These are phyloP conservation scores for Girardia tigrina DNA, from an alignment of 2,888 invertebrate genomes.

Conservation along the genomic window DNA sequence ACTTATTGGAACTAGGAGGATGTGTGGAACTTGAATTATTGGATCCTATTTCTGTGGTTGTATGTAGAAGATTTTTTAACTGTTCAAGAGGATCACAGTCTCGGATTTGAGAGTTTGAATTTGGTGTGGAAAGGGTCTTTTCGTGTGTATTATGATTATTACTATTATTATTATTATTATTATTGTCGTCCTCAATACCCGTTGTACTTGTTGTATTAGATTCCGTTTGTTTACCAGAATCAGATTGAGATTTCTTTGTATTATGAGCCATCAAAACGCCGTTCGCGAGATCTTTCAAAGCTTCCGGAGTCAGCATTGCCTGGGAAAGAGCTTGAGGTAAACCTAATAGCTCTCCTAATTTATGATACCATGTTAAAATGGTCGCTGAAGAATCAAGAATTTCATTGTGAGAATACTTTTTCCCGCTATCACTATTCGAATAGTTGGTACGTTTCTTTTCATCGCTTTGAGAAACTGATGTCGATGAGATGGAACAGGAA, in stretches of 20 bases:
- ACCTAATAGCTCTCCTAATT: background rate
- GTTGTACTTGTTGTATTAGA: background rate
- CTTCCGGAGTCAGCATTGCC: background rate
- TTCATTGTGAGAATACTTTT: background rate
- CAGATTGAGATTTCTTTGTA: background rate
- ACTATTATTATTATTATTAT: too few relatives aligned
- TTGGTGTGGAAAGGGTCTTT: background rate
- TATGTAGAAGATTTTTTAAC: conserved; percentile 12
- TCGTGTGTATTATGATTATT: background rate
- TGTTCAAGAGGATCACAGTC: background rate
- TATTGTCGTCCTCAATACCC: conserved; percentile 4
- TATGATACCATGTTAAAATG: conserved; percentile 1
- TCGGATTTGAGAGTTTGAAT: background rate
- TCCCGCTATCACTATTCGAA: background rate
- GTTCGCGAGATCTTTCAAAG: background rate
- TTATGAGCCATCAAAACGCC: background rate
- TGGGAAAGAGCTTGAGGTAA: background rate
- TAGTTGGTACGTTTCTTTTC: conserved; percentile 14
- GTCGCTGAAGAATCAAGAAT: background rate
- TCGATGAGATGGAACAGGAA: background rate
- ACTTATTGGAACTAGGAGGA: background rate
- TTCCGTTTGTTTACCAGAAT: background rate
- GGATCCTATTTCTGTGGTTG: background rate
- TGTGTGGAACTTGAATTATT: background rate
- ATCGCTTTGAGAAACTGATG: background rate